phyloP scores from a whole-genome alignment of 2,797 vertebrate genomes.

The Gymnoscopelus braueri region DNA sequence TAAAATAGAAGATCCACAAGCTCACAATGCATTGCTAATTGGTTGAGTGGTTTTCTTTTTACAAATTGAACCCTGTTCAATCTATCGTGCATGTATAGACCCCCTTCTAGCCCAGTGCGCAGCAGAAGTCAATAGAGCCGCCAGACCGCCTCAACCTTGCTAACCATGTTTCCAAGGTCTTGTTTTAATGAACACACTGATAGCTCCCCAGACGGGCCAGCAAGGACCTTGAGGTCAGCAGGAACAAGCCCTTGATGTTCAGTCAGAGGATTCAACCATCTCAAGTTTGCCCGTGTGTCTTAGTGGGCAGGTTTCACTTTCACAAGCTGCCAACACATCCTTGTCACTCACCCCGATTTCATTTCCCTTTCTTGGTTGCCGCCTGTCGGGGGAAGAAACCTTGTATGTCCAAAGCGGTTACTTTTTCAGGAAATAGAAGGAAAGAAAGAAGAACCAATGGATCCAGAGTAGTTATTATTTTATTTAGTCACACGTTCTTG shows the following conservation, averaged over 20 bases:
- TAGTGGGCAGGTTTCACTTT: conserved; percentile 66
- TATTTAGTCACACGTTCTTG: too few species aligned
- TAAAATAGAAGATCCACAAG: too few species aligned
- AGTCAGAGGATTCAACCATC: conserved; percentile 61
- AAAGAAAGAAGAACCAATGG: too few species aligned
- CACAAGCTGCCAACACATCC: conserved; percentile 67
- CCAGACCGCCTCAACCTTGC: not conserved
- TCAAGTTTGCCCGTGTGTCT: conserved; percentile 73
- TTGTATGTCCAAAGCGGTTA: too few species aligned
- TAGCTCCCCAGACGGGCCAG: conserved; percentile 42
- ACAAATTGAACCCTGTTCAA: too few species aligned
- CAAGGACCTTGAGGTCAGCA: conserved; percentile 48
- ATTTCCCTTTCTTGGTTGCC: too few species aligned
- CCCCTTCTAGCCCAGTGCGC: conserved; percentile 1
- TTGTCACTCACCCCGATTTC: not conserved
- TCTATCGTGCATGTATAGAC: not conserved
- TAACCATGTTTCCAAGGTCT: conserved; percentile 39
- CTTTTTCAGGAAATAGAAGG: too few species aligned
- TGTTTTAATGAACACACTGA: conserved; percentile 40
- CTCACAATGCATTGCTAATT: too few species aligned
- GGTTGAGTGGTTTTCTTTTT: too few species aligned
- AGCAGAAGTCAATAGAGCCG: conserved; percentile 2
- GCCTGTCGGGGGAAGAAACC: too few species aligned
- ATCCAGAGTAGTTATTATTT: too few species aligned
- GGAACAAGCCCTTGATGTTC: conserved; percentile 56